phyloP scores from a whole-genome alignment of 2,888 invertebrate genomes.

The Drosophila setosimentum region DNA sequence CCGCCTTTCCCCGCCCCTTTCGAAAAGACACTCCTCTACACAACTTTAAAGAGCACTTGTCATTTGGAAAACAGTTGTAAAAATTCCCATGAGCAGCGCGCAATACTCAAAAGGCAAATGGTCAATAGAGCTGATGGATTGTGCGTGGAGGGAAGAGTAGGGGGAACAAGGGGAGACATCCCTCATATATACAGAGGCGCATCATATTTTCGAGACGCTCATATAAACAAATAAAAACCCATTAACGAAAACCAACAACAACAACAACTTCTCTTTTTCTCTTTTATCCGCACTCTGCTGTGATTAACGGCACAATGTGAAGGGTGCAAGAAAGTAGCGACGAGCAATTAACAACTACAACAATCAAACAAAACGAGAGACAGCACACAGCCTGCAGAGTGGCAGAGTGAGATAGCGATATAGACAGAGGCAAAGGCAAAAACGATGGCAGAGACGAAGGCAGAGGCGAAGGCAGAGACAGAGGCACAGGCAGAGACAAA shows the following conservation, averaged over 20 bases:
- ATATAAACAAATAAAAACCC: conserved; percentile 79
- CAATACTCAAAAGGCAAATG: conserved; percentile 46
- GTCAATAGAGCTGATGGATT: conserved; percentile 26
- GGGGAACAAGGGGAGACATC: conserved; percentile 27
- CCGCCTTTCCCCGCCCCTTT: background rate
- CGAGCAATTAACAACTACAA: conserved; percentile 79
- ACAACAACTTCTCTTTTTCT: conserved; percentile 42
- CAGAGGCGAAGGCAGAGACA: conserved; percentile 6
- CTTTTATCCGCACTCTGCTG: conserved; percentile 35
- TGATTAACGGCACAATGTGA: conserved; percentile 62
- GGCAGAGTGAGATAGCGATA: conserved; percentile 2
- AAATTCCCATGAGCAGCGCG: conserved; percentile 63
- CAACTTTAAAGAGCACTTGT: conserved; percentile 63
- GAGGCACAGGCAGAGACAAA: background rate
- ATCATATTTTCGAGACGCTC: conserved; percentile 63
- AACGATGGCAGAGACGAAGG: background rate
- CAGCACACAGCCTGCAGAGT: conserved; percentile 11
- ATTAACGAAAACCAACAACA: conserved; percentile 74
- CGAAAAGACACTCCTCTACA: background rate
- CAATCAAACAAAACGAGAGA: conserved; percentile 56
- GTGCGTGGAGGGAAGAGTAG: background rate
- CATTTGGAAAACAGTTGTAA: conserved; percentile 69
- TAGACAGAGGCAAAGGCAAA: background rate
- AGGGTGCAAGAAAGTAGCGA: conserved; percentile 76
- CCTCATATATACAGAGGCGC: conserved; percentile 51